Conservation (phyloP, 2,797 vertebrate species). For the Spondyliosoma cantharus region DNA sequence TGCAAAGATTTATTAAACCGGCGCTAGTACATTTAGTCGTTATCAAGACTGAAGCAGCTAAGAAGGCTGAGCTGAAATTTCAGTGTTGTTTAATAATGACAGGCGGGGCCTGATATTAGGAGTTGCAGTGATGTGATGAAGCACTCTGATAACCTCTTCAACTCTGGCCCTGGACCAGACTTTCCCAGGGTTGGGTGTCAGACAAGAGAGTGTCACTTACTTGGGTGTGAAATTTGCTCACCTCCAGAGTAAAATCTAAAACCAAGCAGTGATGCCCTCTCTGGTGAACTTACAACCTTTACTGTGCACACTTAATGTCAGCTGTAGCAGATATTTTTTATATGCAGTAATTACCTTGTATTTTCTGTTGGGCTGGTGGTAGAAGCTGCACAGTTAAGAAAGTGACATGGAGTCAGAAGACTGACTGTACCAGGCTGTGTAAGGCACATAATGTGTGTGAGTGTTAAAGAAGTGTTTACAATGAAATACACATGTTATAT, state of each 20-base stretch:
- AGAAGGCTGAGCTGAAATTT: neutral
- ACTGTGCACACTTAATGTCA: slow-evolving; percentile 2
- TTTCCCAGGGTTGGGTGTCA: slow-evolving; percentile 74
- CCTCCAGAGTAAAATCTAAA: slow-evolving; percentile 58
- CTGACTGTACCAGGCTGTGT: neutral
- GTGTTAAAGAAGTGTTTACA: neutral
- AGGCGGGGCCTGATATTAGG: neutral
- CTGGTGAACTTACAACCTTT: slow-evolving; percentile 53
- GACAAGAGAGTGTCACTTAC: slow-evolving; percentile 63
- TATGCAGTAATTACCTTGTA: neutral
- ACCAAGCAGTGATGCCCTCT: slow-evolving; percentile 34
- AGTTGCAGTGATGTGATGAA: neutral
- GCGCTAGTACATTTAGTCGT: neutral
- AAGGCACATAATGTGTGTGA: neutral
- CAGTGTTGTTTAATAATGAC: neutral
- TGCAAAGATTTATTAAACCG: neutral
- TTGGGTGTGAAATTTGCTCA: slow-evolving; percentile 70
- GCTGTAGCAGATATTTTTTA: neutral
- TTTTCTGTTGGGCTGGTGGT: neutral
- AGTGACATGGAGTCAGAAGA: neutral
- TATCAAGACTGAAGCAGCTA: neutral
- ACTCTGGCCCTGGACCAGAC: slow-evolving; percentile 26
- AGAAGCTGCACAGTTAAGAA: too few relatives aligned
- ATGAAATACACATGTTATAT: neutral
- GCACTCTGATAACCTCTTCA: slow-evolving; percentile 52